A percentile compares a stretch with the other conserved stretches of the same genome.
These are phyloP conservation scores for Armadillidium nasatum DNA, from an alignment of 1,140 invertebrate genomes.

Conservation along the genomic window DNA sequence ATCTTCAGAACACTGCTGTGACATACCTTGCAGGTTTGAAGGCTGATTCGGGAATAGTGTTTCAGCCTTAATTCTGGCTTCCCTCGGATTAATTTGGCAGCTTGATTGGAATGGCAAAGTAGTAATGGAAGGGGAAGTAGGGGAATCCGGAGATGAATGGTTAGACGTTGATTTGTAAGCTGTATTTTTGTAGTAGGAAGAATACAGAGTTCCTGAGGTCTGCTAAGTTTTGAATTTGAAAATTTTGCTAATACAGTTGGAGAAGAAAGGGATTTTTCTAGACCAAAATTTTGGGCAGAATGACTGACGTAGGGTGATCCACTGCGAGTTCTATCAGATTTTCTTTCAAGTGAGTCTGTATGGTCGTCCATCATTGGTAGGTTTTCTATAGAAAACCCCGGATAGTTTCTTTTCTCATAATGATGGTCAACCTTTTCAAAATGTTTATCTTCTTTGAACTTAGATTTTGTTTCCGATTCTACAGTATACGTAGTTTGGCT, in stretches of 20 bases:
- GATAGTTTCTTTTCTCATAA: slow-evolving; percentile 26
- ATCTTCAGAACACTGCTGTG: slow-evolving; percentile 36
- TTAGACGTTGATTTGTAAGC: slow-evolving; percentile 22
- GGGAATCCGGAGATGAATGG: slow-evolving; percentile 32
- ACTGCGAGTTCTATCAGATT: slow-evolving; percentile 1
- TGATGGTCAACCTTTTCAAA: neutral
- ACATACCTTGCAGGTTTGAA: slow-evolving; percentile 35
- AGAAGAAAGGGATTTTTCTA: slow-evolving; percentile 35
- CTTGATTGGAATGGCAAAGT: slow-evolving; percentile 26
- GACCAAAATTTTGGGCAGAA: slow-evolving; percentile 21
- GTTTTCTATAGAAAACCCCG: slow-evolving; percentile 29
- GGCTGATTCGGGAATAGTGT: slow-evolving; percentile 35
- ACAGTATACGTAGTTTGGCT: too few relatives aligned
- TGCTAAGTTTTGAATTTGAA: slow-evolving; percentile 17
- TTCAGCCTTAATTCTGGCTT: slow-evolving; percentile 14
- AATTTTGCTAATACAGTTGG: slow-evolving; percentile 14
- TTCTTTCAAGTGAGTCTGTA: slow-evolving; percentile 5
- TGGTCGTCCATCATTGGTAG: slow-evolving; percentile 41
- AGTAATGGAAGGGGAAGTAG: slow-evolving; percentile 17
- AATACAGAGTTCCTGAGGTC: neutral
- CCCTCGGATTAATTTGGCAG: slow-evolving; percentile 9
- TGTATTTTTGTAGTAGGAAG: slow-evolving; percentile 19
- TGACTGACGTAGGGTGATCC: neutral
- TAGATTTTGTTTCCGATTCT: too few relatives aligned
- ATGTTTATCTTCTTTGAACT: too few relatives aligned